These are phyloP conservation scores for Spongia lamella DNA, from an alignment of 37 sponge, comb jelly and placozoan genomes.

Conservation along the genomic window DNA sequence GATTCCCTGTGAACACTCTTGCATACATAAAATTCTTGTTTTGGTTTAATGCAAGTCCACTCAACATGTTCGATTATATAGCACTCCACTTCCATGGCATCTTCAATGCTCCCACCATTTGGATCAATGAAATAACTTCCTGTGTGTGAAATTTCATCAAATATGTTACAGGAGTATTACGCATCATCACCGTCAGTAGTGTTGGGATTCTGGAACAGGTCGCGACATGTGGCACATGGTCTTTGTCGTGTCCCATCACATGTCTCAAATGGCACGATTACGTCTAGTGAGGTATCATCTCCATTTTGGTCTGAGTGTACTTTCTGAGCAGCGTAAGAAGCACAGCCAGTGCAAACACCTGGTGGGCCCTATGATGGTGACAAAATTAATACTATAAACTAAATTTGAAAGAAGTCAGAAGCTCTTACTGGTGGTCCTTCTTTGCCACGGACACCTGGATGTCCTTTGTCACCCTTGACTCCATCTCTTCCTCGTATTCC, in stretches of 20 bases:
- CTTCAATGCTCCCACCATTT: constrained; percentile 50
- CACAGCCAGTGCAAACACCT: constrained; percentile 55
- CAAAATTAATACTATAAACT: not conserved
- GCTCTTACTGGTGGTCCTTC: constrained; percentile 36
- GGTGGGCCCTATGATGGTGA: constrained; percentile 28
- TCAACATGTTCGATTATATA: constrained; percentile 8
- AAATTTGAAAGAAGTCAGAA: not conserved
- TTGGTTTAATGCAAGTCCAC: constrained; percentile 55
- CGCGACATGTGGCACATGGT: constrained; percentile 49
- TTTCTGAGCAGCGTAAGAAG: not conserved
- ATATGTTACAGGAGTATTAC: no score
- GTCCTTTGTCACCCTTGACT: constrained; percentile 33
- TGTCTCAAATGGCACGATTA: not conserved
- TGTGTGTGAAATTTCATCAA: no score
- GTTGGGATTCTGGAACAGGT: constrained; percentile 16
- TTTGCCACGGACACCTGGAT: constrained; percentile 3
- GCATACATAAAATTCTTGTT: not conserved
- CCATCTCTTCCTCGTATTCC: constrained; percentile 44
- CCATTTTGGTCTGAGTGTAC: constrained; percentile 6
- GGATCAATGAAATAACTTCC: constrained; percentile 56
- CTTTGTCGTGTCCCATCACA: constrained; percentile 34
- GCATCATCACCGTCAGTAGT: no score
- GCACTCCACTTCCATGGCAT: constrained; percentile 56
- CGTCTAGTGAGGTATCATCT: not conserved
- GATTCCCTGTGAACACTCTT: no score